Evolutionary conservation across 2,113 vertebrate species (phyloP), one percentile per base, ranked within the genome.

Genomic region (Proterorhinus semilunaris): DNA sequence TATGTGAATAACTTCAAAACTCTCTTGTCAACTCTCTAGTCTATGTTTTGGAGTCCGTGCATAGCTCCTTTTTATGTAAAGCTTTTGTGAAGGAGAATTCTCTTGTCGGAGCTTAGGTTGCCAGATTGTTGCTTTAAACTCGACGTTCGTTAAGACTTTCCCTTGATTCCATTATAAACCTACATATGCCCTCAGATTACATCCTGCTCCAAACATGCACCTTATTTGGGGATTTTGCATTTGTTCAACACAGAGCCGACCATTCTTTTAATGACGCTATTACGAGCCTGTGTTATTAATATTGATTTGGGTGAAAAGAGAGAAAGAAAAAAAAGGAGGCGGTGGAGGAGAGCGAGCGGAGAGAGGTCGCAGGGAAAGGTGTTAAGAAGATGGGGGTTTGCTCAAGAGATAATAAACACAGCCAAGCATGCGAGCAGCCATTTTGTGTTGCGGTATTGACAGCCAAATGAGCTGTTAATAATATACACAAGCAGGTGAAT

Each of bases 91-190:
- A 52, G 51, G n/a, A n/a, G 15, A 77, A 77, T 52, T 79, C 68
- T 75, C 75, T 78, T 72, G 65, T 78, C 72, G n/a, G 27, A 73
- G 76, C 62, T 77, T 71, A 71, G 67, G 66, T 72, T 68, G 66
- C 59, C 74, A 78, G 77, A 74, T 72, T 81, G 77, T 75, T 69
- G 46, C 63, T 75, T 9, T 44, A 76, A 81, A 78, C 67, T 12
- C 21, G 10, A 62, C 69, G 54, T 61, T 76, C 73, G 36, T 77
- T 72, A 74, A 82, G 65, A 76, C 52, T 50, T 27, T 72, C 27
- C 48, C 68, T n/a, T 82, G 75, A 78, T 78, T 76, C 66, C 65
- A 8, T 17, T 61, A 59, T 16, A 13, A 65, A 63, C 61, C 7
- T n/a, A 48, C 61, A 42, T 16, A 36, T 6, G 59, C 36, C 66